Evolutionary conservation across 2,113 vertebrate species (phyloP).

Genomic region (Chiloscyllium plagiosum): DNA sequence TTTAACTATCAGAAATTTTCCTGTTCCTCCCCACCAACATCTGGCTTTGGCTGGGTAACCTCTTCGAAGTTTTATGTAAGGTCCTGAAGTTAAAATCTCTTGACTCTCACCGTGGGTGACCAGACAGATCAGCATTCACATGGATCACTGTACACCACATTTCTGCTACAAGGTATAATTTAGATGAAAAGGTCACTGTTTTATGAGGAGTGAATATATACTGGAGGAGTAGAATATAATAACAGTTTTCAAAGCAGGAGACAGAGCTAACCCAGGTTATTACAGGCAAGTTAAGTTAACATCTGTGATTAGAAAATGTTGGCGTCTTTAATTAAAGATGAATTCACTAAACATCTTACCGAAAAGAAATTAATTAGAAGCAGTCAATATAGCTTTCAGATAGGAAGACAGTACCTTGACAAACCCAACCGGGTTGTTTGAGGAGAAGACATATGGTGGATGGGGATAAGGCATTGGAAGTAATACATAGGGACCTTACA

Average conservation of each 20-base stretch:
- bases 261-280: not conserved
- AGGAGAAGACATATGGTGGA: not conserved
- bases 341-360: not conserved
- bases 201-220: not conserved
- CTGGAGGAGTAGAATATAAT: not conserved
- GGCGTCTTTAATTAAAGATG: not conserved
- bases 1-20: not conserved
- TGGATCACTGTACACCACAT: not conserved
- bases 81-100: not conserved
- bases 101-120: not conserved
- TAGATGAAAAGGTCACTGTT: not conserved
- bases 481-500: not conserved
- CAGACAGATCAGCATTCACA: too few species aligned
- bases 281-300: not conserved
- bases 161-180: not conserved
- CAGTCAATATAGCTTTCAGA: not conserved
- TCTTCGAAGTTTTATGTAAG: not conserved
- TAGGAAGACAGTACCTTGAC: not conserved
- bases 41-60: too few species aligned
- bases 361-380: not conserved
- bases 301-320: not conserved
- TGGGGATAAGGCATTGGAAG: not conserved
- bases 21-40: not conserved
- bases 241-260: not conserved
- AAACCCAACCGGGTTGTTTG: not conserved